Percentiles rank a stretch among this genome's conserved stretches.
These are phyloP conservation scores for Brachyhypopomus gauderio DNA, from an alignment of 2,113 vertebrate genomes.

Conservation along the genomic window DNA sequence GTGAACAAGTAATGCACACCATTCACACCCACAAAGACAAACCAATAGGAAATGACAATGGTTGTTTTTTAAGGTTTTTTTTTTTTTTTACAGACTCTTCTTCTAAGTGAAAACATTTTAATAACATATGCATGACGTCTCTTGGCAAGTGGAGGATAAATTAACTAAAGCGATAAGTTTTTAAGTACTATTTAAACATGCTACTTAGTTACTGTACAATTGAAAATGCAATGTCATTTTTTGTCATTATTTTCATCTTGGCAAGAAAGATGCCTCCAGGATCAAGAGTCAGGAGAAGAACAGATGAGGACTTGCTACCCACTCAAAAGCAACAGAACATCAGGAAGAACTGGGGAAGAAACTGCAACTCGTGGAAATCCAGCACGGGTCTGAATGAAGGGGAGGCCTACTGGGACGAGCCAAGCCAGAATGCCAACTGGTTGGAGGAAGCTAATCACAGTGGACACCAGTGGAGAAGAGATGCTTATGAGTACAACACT, in stretches of 20 bases:
- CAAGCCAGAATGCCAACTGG: neutral
- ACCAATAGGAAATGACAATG: neutral
- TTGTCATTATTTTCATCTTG: constrained; percentile 15
- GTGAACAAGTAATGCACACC: constrained; percentile 51
- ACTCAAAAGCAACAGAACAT: neutral
- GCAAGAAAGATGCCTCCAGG: neutral
- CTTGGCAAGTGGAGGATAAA: neutral
- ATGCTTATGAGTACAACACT: neutral
- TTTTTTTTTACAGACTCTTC: neutral
- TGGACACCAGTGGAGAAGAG: constrained; percentile 17
- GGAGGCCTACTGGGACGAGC: constrained; percentile 24
- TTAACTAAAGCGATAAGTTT: neutral
- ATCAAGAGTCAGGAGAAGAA: neutral
- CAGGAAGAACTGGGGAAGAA: constrained; percentile 3
- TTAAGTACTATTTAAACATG: neutral
- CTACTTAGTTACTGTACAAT: neutral
- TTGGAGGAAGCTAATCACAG: constrained; percentile 24
- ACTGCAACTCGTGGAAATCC: neutral
- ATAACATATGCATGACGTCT: neutral
- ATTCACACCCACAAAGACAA: neutral
- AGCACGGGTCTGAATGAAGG: neutral
- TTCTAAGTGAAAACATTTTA: neutral
- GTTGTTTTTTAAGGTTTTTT: no score
- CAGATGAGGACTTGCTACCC: neutral
- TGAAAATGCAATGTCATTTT: neutral